These are phyloP conservation scores for Penaeus chinensis DNA, from an alignment of 1,140 invertebrate species.

Conservation along the genomic window DNA sequence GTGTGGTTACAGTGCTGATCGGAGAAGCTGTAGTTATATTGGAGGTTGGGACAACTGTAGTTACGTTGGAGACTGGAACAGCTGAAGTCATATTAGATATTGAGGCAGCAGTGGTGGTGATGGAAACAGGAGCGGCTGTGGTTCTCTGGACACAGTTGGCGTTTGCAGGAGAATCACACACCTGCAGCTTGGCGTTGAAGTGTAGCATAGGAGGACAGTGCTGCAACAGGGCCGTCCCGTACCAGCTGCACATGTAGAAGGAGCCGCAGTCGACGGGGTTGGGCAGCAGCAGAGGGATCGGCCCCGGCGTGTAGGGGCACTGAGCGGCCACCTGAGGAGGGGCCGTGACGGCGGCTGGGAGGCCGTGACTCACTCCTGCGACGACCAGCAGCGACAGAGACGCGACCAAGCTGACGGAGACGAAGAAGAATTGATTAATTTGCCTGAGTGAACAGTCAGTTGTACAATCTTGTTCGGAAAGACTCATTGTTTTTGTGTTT, in stretches of 20 bases:
- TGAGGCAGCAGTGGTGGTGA: no score
- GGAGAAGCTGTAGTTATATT: no score
- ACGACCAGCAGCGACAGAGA: neutral
- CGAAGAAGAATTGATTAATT: no score
- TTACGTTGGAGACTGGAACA: no score
- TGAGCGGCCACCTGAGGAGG: neutral
- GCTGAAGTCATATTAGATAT: no score
- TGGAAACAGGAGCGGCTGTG: no score
- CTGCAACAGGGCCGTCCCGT: neutral
- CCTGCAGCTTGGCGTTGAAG: neutral
- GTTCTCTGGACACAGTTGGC: neutral
- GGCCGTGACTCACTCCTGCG: neutral
- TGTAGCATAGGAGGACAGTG: neutral
- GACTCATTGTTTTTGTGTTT: no score
- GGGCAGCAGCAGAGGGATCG: conserved; percentile 18
- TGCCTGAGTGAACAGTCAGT: no score
- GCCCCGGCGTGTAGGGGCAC: conserved; percentile 3
- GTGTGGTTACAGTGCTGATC: no score
- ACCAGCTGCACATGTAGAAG: conserved; percentile 35
- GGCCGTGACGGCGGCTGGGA: neutral
- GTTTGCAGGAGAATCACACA: conserved; percentile 9
- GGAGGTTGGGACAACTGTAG: no score
- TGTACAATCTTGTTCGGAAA: no score
- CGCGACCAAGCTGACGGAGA: no score
- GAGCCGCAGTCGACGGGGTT: conserved; percentile 22